phyloP scores from a whole-genome alignment of 2,113 vertebrate genomes.

The Leiothrix lutea region DNA sequence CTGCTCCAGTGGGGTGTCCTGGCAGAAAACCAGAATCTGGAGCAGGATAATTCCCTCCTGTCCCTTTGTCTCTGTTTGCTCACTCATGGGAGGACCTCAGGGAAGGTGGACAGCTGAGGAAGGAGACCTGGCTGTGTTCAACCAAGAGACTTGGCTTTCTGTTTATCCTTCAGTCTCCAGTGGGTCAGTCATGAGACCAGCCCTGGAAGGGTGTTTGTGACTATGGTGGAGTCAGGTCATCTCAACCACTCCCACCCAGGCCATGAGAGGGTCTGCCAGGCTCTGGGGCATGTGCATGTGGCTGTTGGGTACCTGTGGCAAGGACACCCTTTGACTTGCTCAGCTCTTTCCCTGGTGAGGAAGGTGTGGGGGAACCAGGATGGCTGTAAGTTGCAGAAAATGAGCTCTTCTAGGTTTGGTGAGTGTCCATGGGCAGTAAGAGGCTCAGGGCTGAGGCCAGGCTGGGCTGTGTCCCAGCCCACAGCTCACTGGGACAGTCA shows the following conservation, averaged over 20 bases:
- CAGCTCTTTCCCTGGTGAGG: neutral
- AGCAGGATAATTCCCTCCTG: neutral
- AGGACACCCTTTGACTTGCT: neutral
- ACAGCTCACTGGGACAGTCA: rapidly evolving
- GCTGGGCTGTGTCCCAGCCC: neutral
- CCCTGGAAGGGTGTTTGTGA: neutral
- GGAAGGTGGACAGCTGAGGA: neutral
- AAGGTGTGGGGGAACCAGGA: neutral
- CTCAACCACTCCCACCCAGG: neutral
- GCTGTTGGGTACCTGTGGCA: neutral
- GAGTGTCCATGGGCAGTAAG: neutral
- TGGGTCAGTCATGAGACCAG: neutral
- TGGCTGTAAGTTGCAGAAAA: neutral
- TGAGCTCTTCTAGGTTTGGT: neutral
- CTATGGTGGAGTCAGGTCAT: neutral
- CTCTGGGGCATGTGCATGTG: rapidly evolving
- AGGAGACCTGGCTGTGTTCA: neutral
- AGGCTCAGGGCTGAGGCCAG: neutral
- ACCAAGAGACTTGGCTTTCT: neutral
- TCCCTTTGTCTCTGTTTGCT: neutral
- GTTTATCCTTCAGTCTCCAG: neutral
- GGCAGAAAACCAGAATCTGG: neutral
- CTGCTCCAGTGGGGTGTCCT: neutral
- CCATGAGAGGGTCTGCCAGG: neutral
- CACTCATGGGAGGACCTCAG: neutral